Base-by-base conservation (phyloP, 2,113 vertebrate species). In the Saimiri boliviensis region DNA sequence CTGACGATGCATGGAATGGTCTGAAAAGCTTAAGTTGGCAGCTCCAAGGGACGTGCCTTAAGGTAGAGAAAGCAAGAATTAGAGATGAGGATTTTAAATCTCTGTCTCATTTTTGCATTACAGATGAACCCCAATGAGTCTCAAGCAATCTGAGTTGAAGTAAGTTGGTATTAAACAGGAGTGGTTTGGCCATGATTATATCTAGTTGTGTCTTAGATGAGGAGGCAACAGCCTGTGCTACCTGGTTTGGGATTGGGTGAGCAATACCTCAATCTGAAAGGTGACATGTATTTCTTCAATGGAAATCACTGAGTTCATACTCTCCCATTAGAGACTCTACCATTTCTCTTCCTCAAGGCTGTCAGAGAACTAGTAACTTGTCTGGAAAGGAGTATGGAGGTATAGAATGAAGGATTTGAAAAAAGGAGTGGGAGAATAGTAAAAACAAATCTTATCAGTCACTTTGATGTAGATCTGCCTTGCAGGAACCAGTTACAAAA, bases 391-490 rank as follows among this genome's bases (percentile, higher is more conserved):
- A 35, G 4, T 10, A 4, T 21, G 20, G 6, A 76, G 5, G 2
- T 37, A 27, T 84, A 30, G 14, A 63, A 94, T 82, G 16, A 71
- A 70, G 4, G 0, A 3, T 32, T 86, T 81, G 52, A 37, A 30
- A 82, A 84, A 60, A 17, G 9, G 32, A 60, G 25, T n/a, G 1
- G 4, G 19, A 82, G 25, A 66, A 21, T 74, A 71, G 8, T 45
- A 58, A 83, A 96, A 89, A 21, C 5, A 86, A 83, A 93, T 5
- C 11, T 90, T 40, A 74, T 49, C 12, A 80, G 2, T 80, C 27
- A 58, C 11, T 79, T 92, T 71, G 1, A 80, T 81, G 3, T 49
- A 58, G 14, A 45, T 27, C 1, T 83, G 6, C 8, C n/a, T 68
- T 89, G 13, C 45, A 45, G 17, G 5, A 84, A 77, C 13, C 37